phyloP scores from a whole-genome alignment of 2,797 vertebrate species.

The Pempheris klunzingeri region DNA sequence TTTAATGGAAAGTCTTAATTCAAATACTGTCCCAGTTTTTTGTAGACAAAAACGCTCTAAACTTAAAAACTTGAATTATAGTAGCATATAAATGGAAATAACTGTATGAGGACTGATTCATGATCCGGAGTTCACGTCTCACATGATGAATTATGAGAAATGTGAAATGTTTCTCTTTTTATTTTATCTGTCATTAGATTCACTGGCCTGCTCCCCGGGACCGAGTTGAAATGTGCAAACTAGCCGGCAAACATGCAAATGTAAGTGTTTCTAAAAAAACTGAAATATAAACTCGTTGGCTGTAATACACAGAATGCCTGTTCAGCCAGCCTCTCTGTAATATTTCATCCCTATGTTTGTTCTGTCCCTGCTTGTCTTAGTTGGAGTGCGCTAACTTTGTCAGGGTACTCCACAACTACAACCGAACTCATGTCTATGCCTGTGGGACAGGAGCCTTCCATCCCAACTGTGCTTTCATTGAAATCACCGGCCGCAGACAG shows the following conservation, averaged over 20 bases:
- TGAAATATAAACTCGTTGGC: neutral
- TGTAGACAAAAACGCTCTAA: neutral
- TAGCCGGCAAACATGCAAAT: slow-evolving; percentile 93
- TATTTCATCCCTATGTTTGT: slow-evolving; percentile 25
- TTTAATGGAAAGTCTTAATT: neutral
- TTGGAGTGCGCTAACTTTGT: slow-evolving; percentile 97
- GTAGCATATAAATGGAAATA: neutral
- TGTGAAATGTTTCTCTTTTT: slow-evolving; percentile 1
- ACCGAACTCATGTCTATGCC: slow-evolving; percentile 93
- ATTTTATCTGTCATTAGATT: slow-evolving; percentile 87
- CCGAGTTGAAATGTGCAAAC: slow-evolving; percentile 92
- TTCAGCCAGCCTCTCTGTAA: neutral
- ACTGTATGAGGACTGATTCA: neutral
- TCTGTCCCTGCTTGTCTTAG: slow-evolving; percentile 76
- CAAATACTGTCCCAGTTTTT: neutral
- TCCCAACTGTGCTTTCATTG: slow-evolving; percentile 93
- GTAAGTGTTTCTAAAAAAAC: slow-evolving; percentile 87
- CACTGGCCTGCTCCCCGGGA: slow-evolving; percentile 94
- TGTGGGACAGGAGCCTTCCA: slow-evolving; percentile 98
- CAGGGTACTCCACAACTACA: slow-evolving; percentile 95
- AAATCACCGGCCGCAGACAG: slow-evolving; percentile 92
- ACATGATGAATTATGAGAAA: neutral
- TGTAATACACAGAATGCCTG: neutral
- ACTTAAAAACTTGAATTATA: slow-evolving; percentile 9
- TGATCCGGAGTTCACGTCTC: neutral